Evolutionary conservation across 2,888 invertebrate species (phyloP), one percentile per base, ranked within the genome.

Genomic region (Abrostola triplasia): DNA sequence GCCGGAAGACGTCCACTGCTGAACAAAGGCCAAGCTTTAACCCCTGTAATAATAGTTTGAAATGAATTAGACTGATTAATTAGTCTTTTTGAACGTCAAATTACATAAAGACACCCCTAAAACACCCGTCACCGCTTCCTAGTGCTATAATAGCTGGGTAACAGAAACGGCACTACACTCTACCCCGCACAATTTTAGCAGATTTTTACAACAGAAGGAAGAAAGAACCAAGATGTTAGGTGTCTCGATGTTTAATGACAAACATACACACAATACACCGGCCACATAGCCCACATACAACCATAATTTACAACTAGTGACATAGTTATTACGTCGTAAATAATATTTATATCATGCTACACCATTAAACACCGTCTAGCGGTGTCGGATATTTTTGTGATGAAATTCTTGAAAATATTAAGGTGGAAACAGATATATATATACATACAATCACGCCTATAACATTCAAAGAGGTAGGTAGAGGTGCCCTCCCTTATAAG

Each of bases 261-360:
- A 12, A 12, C 13, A 12, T n/a, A 44, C 13, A 47, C 42, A 42
- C 44, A 47, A 47, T 47, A 47, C 44, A 41, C 6, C 6, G 40
- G 4, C 41, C 41, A 47, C 41, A 47, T 47, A 47, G 40, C 0
- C 41, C 41, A 47, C 41, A 47, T 47, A 47, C 13, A 47, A 47
- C 44, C 44, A 47, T 47, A 47, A 47, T 47, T 47, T 47, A 47
- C 44, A 9, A 47, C 42, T 24, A 47, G 44, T 24, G 44, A 47
- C 44, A 47, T 13, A 47, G 44, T 47, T 85, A 83, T 83, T 81
- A 82, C 81, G 59, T 73, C 75, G 68, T 82, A 81, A 80, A 84
- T 81, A 74, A 79, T 81, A 79, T 81, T 81, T 82, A 81, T 81
- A 76, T 74, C 68, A 79, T 63, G 77, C 76, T 78, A 81, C 70